Evolutionary conservation across 2,113 vertebrate species (phyloP).

Genomic region (Scortum barcoo): DNA sequence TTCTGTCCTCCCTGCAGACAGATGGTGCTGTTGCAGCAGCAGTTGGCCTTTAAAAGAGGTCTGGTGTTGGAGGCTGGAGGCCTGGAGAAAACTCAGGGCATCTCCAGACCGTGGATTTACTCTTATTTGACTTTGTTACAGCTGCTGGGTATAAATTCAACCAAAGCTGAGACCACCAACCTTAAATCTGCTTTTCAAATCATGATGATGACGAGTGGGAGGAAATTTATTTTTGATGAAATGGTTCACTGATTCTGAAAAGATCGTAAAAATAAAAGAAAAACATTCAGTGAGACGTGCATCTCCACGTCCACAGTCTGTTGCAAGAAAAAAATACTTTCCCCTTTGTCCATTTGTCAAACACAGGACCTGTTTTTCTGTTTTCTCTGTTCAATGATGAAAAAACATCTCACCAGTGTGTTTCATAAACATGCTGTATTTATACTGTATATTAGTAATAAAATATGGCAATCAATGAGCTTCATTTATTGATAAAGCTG

Average conservation of each 20-base stretch:
- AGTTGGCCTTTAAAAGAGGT: slow-evolving; percentile 77
- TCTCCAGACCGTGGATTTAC: slow-evolving; percentile 84
- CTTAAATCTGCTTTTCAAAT: not conserved
- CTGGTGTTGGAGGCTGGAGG: slow-evolving; percentile 78
- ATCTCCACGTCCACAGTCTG: not conserved
- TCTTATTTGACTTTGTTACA: slow-evolving; percentile 86
- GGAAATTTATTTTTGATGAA: not conserved
- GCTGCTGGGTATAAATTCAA: slow-evolving; percentile 60
- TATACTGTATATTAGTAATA: no score
- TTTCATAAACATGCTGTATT: no score
- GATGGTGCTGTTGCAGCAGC: slow-evolving; percentile 80
- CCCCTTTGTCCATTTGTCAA: no score
- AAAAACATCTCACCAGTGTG: no score
- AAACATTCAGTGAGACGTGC: not conserved
- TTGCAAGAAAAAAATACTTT: no score
- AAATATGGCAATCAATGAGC: no score
- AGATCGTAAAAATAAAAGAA: not conserved
- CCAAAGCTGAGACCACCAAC: slow-evolving; percentile 26
- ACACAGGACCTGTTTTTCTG: no score
- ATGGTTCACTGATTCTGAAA: not conserved
- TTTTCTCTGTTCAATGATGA: no score
- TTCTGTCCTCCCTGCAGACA: slow-evolving; percentile 75
- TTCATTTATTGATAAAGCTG: no score
- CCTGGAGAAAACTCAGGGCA: slow-evolving; percentile 79
- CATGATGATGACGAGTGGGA: not conserved